Conservation (phyloP, 2,797 vertebrate species). For the Myotis daubentonii region DNA sequence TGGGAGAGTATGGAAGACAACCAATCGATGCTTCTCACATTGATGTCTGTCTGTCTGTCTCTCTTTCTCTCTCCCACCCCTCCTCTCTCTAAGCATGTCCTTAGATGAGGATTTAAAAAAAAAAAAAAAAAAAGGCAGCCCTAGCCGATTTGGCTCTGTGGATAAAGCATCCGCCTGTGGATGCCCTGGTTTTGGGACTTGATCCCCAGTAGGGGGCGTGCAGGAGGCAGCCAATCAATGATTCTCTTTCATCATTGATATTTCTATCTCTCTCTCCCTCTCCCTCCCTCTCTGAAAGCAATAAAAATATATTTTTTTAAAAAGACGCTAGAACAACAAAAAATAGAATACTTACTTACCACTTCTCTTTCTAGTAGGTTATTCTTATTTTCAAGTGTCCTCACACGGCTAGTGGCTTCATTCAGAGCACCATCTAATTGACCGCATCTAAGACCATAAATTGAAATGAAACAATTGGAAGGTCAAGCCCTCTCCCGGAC, state of each 20-base stretch:
- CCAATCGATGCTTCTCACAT: not conserved
- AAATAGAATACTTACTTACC: slow-evolving; percentile 89
- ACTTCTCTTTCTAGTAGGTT: slow-evolving; percentile 91
- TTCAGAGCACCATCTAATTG: slow-evolving; percentile 90
- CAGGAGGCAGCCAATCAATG: not conserved
- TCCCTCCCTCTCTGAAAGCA: not conserved
- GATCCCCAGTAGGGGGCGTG: not conserved
- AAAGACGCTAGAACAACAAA: not conserved
- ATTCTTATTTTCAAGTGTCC: slow-evolving; percentile 93
- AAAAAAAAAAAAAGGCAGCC: too few species aligned
- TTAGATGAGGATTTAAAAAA: too few species aligned
- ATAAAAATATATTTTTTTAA: not conserved
- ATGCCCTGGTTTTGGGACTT: too few species aligned
- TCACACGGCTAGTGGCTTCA: slow-evolving; percentile 89
- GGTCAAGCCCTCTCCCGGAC: slow-evolving; percentile 27
- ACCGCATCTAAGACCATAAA: slow-evolving; percentile 88
- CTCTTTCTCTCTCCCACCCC: not conserved
- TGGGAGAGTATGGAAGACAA: not conserved
- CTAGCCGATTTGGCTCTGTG: too few species aligned
- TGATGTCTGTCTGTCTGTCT: not conserved
- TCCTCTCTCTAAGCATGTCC: too few species aligned
- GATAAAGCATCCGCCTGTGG: too few species aligned
- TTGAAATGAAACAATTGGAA: slow-evolving; percentile 44
- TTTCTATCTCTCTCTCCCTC: not conserved
- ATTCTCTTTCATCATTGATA: not conserved